Conservation (phyloP, 2,888 invertebrate species). For the Drosophila demipolita region DNA sequence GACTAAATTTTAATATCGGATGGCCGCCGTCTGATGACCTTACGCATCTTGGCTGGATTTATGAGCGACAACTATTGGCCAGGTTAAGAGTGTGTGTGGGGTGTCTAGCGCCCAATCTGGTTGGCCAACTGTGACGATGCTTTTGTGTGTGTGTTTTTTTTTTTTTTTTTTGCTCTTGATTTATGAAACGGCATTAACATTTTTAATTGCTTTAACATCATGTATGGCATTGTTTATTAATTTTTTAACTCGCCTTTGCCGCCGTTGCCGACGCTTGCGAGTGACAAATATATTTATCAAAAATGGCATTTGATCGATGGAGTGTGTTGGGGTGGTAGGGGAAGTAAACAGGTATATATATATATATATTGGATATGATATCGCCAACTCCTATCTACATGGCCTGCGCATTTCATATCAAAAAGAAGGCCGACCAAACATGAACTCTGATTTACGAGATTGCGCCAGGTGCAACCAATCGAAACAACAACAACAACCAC, state of each 20-base stretch:
- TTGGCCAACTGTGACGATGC: conserved; percentile 47
- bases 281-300: conserved; percentile 82
- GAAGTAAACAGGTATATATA: conserved; percentile 55
- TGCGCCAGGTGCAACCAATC: conserved; percentile 46
- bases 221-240: conserved; percentile 83
- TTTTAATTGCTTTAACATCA: conserved; percentile 83
- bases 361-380: conserved; percentile 48
- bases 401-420: conserved; percentile 58
- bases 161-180: conserved; percentile 69
- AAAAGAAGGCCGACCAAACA: conserved; percentile 50
- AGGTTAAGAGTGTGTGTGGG: conserved; percentile 36
- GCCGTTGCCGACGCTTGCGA: conserved; percentile 44
- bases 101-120: conserved; percentile 63
- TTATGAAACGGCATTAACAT: conserved; percentile 83
- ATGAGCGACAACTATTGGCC: conserved; percentile 78
- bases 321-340: neutral
- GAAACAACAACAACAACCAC: conserved; percentile 14
- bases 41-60: conserved; percentile 69
- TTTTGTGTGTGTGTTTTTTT: conserved; percentile 21
- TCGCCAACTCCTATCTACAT: conserved; percentile 52
- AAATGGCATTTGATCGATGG: conserved; percentile 55
- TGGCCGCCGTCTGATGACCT: conserved; percentile 49
- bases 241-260: conserved; percentile 66
- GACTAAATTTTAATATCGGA: conserved; percentile 65
- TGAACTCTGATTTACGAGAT: conserved; percentile 57